Percentiles rank a stretch among this genome's conserved stretches.
Evolutionary conservation across 2,113 vertebrate species (phyloP).

Genomic region (Meles meles): DNA sequence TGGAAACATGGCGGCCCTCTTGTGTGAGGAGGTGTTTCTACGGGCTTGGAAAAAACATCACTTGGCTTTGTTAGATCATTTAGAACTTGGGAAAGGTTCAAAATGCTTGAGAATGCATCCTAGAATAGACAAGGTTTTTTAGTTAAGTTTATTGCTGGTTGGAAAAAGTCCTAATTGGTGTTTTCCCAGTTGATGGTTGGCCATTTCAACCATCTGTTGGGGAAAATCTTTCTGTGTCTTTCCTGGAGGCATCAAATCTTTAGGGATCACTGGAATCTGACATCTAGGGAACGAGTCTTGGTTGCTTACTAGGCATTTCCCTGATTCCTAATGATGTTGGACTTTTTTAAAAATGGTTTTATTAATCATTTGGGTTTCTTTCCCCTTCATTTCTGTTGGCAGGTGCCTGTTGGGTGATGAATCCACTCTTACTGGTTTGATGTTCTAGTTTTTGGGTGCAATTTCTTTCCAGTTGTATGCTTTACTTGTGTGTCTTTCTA

Average conservation of each 20-base stretch:
- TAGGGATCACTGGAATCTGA: neutral
- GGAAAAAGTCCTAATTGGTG: neutral
- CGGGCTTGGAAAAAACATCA: neutral
- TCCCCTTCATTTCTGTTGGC: neutral
- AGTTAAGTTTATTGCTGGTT: neutral
- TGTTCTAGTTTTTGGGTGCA: neutral
- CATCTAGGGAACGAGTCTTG: neutral
- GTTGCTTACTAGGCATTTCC: neutral
- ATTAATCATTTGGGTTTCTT: neutral
- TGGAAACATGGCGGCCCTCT: slow-evolving; percentile 26
- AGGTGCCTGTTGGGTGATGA: neutral
- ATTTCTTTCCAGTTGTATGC: neutral
- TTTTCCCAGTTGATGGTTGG: neutral
- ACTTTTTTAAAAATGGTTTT: neutral
- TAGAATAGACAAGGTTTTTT: neutral
- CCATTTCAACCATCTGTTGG: neutral
- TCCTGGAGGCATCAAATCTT: neutral
- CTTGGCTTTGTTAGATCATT: slow-evolving; percentile 51
- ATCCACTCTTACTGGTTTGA: neutral
- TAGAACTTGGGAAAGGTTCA: slow-evolving; percentile 49
- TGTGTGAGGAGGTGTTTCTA: slow-evolving; percentile 19
- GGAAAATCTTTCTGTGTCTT: neutral
- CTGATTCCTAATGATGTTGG: neutral
- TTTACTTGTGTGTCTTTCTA: neutral
- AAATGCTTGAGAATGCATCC: neutral